Conservation (phyloP, 2,113 vertebrate genomes). For the Embiotoca jacksoni region DNA sequence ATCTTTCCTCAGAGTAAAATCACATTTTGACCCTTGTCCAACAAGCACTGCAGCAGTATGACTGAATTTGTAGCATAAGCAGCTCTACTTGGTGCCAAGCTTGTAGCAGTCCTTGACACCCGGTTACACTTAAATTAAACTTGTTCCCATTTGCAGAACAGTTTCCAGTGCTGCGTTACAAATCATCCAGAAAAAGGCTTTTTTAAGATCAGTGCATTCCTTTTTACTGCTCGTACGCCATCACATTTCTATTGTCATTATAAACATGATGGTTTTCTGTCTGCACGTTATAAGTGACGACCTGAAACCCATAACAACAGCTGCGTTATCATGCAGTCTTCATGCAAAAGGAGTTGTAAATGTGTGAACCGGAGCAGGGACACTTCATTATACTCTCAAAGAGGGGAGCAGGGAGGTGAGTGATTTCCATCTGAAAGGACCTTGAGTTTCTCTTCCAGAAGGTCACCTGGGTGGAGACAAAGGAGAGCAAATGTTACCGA, state of each 20-base stretch:
- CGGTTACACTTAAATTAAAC: no score
- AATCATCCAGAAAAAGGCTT: background rate
- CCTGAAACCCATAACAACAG: background rate
- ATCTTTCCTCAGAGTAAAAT: no score
- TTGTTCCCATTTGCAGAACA: no score
- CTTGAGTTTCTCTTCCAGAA: background rate
- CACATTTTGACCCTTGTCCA: background rate
- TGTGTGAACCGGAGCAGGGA: slow-evolving; percentile 11
- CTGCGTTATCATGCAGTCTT: slow-evolving; percentile 34
- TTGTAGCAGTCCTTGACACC: no score
- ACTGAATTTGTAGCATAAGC: background rate
- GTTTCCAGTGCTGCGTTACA: background rate
- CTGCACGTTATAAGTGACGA: no score
- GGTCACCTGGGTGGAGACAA: background rate
- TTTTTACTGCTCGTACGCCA: background rate
- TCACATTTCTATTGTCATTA: no score
- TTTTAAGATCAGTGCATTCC: no score
- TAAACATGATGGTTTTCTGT: no score
- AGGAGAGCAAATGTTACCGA: background rate
- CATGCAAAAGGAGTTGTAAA: slow-evolving; percentile 46
- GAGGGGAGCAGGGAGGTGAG: background rate
- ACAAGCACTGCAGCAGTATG: background rate
- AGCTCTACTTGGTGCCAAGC: no score
- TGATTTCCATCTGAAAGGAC: slow-evolving; percentile 49
- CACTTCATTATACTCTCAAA: slow-evolving; percentile 43